These are phyloP conservation scores for Arothron firmamentum DNA, from an alignment of 2,113 vertebrate genomes.

Conservation along the genomic window DNA sequence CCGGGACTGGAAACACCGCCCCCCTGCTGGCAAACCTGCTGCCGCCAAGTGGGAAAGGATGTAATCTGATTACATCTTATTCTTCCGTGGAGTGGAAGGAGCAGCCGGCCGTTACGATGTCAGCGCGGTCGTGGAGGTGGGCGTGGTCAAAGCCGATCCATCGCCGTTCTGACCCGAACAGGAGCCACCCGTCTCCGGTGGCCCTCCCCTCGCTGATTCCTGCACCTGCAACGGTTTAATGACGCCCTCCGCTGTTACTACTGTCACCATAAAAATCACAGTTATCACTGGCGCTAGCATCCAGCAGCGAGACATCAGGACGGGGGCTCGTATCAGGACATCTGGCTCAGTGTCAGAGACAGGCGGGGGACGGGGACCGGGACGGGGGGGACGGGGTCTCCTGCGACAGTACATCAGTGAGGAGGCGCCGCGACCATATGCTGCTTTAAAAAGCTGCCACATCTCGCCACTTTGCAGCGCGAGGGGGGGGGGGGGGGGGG, in stretches of 20 bases:
- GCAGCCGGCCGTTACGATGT: too few species aligned
- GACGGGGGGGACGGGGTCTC: conserved; percentile 36
- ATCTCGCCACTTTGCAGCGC: conserved; percentile 51
- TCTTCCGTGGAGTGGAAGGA: too few species aligned
- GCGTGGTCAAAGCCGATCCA: conserved; percentile 54
- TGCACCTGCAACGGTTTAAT: conserved; percentile 52
- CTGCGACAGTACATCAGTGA: conserved; percentile 59
- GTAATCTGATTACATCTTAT: too few species aligned
- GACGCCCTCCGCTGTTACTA: conserved; percentile 60
- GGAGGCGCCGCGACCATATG: conserved; percentile 65
- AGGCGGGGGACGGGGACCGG: conserved; percentile 16
- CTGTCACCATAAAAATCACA: too few species aligned
- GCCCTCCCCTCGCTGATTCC: conserved; percentile 39
- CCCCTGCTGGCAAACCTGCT: too few species aligned
- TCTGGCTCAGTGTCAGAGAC: conserved; percentile 64
- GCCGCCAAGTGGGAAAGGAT: too few species aligned
- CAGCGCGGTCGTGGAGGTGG: conserved; percentile 10
- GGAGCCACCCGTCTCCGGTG: too few species aligned
- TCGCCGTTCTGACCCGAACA: conserved; percentile 40
- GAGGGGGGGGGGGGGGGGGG: too few species aligned
- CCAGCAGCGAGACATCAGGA: conserved; percentile 49
- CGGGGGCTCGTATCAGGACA: conserved; percentile 47
- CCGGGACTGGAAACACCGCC: too few species aligned
- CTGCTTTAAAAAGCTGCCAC: conserved; percentile 60
- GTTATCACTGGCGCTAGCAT: too few species aligned